phyloP scores from a whole-genome alignment of 2,797 vertebrate genomes.

The Ptychobarbus kaznakovi region DNA sequence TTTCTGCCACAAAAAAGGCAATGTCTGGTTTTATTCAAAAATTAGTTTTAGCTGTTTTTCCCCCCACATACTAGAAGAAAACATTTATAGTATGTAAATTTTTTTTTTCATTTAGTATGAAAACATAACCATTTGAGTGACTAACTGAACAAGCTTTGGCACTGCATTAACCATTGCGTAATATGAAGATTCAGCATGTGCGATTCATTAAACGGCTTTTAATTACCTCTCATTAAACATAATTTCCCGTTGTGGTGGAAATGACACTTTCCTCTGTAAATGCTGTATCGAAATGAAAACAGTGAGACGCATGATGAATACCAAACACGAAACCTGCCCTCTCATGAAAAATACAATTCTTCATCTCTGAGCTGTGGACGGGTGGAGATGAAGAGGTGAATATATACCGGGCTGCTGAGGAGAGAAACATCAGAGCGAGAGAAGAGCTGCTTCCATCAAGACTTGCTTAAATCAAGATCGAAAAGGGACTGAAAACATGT shows the following conservation, averaged over 20 bases:
- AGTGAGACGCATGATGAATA: background rate
- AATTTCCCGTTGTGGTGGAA: background rate
- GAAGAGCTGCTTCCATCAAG: background rate
- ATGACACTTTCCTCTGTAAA: background rate
- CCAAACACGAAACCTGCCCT: background rate
- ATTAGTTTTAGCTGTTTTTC: no score
- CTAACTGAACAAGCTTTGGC: no score
- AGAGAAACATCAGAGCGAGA: no score
- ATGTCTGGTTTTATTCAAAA: background rate
- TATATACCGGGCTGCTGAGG: no score
- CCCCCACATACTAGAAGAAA: no score
- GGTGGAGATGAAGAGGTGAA: background rate
- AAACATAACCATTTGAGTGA: no score
- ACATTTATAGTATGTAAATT: no score
- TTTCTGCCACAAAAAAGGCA: background rate
- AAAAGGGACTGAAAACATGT: background rate
- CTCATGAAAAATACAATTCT: background rate
- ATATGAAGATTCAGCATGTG: background rate
- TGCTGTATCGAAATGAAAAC: background rate
- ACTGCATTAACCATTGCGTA: background rate
- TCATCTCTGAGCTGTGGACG: no score
- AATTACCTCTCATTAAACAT: background rate
- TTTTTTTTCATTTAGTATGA: no score
- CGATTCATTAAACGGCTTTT: background rate
- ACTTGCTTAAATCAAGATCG: background rate